Conservation (phyloP, 2,888 invertebrate genomes). For the Pristionchus maxplancki region DNA sequence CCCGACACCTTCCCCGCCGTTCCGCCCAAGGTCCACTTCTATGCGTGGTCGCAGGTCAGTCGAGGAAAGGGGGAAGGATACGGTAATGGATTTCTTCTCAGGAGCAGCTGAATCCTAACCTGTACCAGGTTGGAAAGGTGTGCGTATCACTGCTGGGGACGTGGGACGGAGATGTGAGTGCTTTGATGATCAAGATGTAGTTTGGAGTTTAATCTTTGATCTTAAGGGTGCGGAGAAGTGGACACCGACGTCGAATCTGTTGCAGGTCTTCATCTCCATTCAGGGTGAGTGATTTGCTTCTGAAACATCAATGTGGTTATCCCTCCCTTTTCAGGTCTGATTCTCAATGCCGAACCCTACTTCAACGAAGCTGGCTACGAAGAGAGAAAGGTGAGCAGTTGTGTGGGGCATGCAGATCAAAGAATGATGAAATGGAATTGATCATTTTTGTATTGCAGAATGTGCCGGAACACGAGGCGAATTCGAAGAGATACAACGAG, state of each 20-base stretch:
- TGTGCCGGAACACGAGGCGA: conserved; percentile 49
- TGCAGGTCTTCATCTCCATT: conserved; percentile 56
- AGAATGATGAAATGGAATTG: neutral
- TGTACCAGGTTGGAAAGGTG: conserved; percentile 55
- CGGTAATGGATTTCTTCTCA: neutral
- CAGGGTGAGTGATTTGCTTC: conserved; percentile 40
- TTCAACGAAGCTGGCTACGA: conserved; percentile 59
- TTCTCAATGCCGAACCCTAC: conserved; percentile 54
- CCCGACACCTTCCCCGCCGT: conserved; percentile 50
- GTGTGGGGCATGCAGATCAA: too few relatives aligned
- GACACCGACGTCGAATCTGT: conserved; percentile 54
- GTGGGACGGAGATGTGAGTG: conserved; percentile 53
- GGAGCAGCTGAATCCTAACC: conserved; percentile 57
- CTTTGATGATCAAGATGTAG: neutral
- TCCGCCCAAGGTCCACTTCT: conserved; percentile 52
- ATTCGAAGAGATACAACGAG: conserved; percentile 52
- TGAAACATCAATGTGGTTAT: neutral
- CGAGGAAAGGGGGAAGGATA: neutral
- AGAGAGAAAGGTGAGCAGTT: conserved; percentile 45
- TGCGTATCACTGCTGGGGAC: conserved; percentile 56
- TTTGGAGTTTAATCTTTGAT: conserved; percentile 15
- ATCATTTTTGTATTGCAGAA: conserved; percentile 12
- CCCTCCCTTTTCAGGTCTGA: conserved; percentile 45
- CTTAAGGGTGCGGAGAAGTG: conserved; percentile 53
- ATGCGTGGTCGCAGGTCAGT: conserved; percentile 49